phyloP scores from a whole-genome alignment of 2,797 vertebrate species.

The Acanthurus lineatus region DNA sequence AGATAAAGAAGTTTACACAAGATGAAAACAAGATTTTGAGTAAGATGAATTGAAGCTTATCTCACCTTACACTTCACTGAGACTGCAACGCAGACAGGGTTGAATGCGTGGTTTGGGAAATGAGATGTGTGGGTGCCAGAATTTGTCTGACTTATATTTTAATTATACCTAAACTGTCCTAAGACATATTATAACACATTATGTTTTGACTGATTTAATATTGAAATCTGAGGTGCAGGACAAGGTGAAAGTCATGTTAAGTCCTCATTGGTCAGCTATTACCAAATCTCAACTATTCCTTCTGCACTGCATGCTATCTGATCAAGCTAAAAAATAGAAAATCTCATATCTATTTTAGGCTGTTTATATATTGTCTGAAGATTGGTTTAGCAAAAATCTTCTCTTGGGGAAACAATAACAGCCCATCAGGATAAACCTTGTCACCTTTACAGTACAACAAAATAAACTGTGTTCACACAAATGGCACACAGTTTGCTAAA shows the following conservation, averaged over 20 bases:
- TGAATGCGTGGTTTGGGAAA: constrained; percentile 47
- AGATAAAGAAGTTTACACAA: constrained; percentile 37
- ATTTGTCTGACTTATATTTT: constrained; percentile 47
- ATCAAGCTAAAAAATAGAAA: constrained; percentile 32
- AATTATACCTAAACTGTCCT: constrained; percentile 40
- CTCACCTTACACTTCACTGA: constrained; percentile 43
- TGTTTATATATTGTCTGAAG: constrained; percentile 30
- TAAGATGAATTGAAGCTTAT: constrained; percentile 34
- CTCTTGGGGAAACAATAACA: constrained; percentile 36
- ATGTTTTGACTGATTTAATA: constrained; percentile 3
- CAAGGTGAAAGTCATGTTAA: background rate
- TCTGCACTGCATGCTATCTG: background rate
- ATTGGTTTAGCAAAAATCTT: constrained; percentile 7
- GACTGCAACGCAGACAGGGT: constrained; percentile 19
- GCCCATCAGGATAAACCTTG: constrained; percentile 19
- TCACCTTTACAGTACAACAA: constrained; percentile 9
- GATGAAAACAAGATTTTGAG: constrained; percentile 39
- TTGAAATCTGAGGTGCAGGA: constrained; percentile 12
- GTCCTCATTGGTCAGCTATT: constrained; percentile 11
- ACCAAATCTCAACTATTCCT: background rate
- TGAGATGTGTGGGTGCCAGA: constrained; percentile 38
- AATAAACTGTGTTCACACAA: constrained; percentile 47
- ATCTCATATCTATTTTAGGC: constrained; percentile 6
- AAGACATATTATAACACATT: constrained; percentile 30
- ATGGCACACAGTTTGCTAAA: constrained; percentile 35